Base-by-base conservation (phyloP, 1,140 invertebrate genomes). In the Phthorimaea operculella region DNA sequence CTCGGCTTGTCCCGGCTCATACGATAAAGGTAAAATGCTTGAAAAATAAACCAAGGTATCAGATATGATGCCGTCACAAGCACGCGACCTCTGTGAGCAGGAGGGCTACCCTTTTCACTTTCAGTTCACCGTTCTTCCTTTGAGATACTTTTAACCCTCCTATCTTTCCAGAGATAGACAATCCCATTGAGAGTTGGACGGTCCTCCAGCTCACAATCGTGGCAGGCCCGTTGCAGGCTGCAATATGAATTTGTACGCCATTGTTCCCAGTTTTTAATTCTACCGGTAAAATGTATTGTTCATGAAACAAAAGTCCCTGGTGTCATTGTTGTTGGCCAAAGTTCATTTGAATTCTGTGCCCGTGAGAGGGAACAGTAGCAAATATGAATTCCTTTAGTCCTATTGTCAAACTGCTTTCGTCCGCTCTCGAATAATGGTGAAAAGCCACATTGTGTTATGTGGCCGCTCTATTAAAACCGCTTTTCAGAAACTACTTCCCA, bases 251-350 rank as follows among this genome's bases (percentile, higher is more conserved):
- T 83, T 83, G 77, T 80, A 72, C 72, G 68, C 77, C 72, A 76
- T 82, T 83, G 79, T 83, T 69, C 69, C 58, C 68, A 73, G 66
- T 72, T 80, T 82, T 83, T 80, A 83, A 80, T 83, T 80, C 71
- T 69, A 76, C 77, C 77, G 69, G 77, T 72, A 72, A 77, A 82
- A 82, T 76, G 76, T 78, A 80, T 80, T 83, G 79, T 83, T 79
- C 76, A 67, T 61, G 62, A 66, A 79, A 83, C 77, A 80, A 83
- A 78, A 80, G 76, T 75, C 70, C 70, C 66, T 68, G 73, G 76
- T 80, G 76, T 83, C 77, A 80, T 80, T 82, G 79, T 82, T 79
- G 76, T 77, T 75, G 76, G 72, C 68, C 76, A 82, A 80, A 83
- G 79, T 80, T 79, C 77, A 83, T 80, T 83, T 83, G 79, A 77